Evolutionary conservation across 2,797 vertebrate species (phyloP).

Genomic region (Protonibea diacanthus): DNA sequence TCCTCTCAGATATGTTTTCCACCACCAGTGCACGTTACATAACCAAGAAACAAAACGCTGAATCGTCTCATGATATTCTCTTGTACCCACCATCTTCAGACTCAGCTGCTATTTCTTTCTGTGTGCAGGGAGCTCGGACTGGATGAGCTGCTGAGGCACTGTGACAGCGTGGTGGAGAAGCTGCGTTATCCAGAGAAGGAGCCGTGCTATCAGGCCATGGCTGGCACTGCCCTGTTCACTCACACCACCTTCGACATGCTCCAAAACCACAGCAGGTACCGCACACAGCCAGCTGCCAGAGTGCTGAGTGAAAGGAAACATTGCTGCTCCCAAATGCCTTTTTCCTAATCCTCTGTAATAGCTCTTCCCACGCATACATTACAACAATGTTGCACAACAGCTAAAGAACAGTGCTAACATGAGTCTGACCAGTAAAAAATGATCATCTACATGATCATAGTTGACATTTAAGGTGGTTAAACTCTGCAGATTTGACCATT

Average conservation of each 20-base stretch:
- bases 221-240: conserved; percentile 82
- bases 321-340: not conserved
- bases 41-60: not conserved
- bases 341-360: conserved; percentile 22
- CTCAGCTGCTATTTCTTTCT: no score
- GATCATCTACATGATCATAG: not conserved
- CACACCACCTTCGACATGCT: conserved; percentile 81
- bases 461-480: accelerated
- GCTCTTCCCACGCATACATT: conserved; percentile 3
- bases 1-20: not conserved
- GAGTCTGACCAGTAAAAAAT: not conserved
- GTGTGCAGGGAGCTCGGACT: conserved; percentile 82
- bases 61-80: not conserved
- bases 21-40: not conserved
- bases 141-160: conserved; percentile 80
- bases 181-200: conserved; percentile 82
- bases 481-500: not conserved
- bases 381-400: conserved; percentile 1
- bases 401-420: not conserved
- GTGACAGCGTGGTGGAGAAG: conserved; percentile 81
- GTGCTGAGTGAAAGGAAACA: not conserved
- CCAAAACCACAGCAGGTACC: conserved; percentile 84
- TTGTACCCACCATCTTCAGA: not conserved
- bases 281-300: not conserved
- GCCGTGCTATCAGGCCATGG: conserved; percentile 83